These are phyloP conservation scores for Tupaia tana DNA, from an alignment of 2,113 vertebrate species.

Conservation along the genomic window DNA sequence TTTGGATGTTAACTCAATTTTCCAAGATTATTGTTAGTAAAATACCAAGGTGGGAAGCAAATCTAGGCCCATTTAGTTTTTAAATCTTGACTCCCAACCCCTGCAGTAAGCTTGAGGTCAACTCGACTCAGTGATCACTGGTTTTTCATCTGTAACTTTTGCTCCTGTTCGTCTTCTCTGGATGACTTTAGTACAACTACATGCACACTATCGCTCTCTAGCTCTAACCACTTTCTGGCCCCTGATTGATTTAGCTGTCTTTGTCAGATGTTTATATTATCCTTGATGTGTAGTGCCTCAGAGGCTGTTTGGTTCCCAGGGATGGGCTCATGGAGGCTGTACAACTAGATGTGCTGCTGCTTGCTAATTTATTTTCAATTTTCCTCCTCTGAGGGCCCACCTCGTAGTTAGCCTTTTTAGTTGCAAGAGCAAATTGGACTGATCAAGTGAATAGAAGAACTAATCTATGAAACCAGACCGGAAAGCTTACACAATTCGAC, in stretches of 20 bases:
- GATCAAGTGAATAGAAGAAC: not conserved
- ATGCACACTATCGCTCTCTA: not conserved
- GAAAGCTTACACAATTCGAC: not conserved
- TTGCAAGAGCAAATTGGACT: not conserved
- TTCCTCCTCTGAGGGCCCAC: not conserved
- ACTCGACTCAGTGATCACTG: accelerated
- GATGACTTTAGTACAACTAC: not conserved
- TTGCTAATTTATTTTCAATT: not conserved
- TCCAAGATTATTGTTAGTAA: not conserved
- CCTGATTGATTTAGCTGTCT: not conserved
- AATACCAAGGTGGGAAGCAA: not conserved
- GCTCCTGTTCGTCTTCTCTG: not conserved
- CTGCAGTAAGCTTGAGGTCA: accelerated
- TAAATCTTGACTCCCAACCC: not conserved
- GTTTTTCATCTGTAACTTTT: not conserved
- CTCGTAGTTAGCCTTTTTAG: not conserved
- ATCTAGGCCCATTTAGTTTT: not conserved
- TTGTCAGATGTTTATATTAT: not conserved
- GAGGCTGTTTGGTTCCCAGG: no score
- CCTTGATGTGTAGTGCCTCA: not conserved
- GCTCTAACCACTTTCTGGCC: not conserved
- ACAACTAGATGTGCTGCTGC: not conserved
- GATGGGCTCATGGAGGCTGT: no score
- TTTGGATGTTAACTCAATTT: not conserved
- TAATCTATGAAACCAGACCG: not conserved